phyloP scores from a whole-genome alignment of 2,888 invertebrate species.

The Erannis defoliaria region DNA sequence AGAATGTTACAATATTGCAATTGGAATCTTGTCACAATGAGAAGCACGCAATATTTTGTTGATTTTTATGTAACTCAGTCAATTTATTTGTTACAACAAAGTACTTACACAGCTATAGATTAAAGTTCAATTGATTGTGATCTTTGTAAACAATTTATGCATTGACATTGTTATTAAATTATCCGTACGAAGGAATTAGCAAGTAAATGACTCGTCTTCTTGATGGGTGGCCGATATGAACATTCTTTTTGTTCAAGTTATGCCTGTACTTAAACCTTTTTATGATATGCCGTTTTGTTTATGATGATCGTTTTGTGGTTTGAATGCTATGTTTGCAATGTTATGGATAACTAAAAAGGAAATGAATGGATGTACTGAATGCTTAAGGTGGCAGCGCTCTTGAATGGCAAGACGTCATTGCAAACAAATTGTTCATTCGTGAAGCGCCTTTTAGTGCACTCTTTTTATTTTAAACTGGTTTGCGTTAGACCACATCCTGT shows the following conservation, averaged over 20 bases:
- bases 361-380: slow-evolving; percentile 3
- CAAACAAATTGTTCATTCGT: too few species aligned
- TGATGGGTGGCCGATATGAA: slow-evolving; percentile 35
- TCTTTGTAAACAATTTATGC: slow-evolving; percentile 31
- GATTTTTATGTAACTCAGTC: not conserved
- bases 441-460: too few species aligned
- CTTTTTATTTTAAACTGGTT: too few species aligned
- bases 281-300: not conserved
- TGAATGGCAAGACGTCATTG: too few species aligned
- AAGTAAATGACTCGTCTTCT: slow-evolving; percentile 33
- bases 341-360: slow-evolving; percentile 9
- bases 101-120: slow-evolving; percentile 4
- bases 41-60: not conserved
- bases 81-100: slow-evolving; percentile 3
- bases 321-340: slow-evolving; percentile 25
- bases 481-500: too few species aligned
- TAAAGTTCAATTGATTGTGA: slow-evolving; percentile 8
- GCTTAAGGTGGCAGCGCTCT: not conserved
- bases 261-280: slow-evolving; percentile 4
- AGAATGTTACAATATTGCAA: not conserved
- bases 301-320: slow-evolving; percentile 20
- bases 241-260: slow-evolving; percentile 23
- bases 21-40: slow-evolving; percentile 12
- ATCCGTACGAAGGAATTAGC: slow-evolving; percentile 38
- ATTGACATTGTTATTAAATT: slow-evolving; percentile 42